Percentiles rank a stretch among this genome's conserved stretches.
Conservation (phyloP, 35 echinoderm and acorn worm species). For the Chiridota heheva region DNA sequence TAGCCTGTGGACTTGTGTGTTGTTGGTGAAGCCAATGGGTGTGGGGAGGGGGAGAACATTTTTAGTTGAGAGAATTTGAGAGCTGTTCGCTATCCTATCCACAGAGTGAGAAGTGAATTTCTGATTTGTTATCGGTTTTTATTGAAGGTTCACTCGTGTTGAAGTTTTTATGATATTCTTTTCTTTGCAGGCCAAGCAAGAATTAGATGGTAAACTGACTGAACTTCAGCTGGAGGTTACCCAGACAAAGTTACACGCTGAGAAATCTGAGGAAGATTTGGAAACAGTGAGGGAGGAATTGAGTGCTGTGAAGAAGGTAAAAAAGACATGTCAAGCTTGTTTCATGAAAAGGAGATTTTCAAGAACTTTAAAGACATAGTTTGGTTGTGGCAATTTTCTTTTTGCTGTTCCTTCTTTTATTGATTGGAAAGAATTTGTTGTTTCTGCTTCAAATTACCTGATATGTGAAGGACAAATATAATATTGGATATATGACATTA, state of each 20-base stretch:
- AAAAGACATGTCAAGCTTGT: background rate
- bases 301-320: constrained; percentile 90
- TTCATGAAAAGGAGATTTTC: background rate
- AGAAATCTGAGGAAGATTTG: constrained; percentile 75
- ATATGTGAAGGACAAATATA: no score
- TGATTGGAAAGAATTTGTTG: background rate
- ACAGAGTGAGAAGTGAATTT: background rate
- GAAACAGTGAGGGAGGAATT: constrained; percentile 88
- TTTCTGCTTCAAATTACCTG: background rate
- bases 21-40: background rate
- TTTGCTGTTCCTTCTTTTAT: background rate
- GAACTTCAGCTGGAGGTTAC: constrained; percentile 67
- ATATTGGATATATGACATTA: no score
- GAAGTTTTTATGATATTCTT: no score
- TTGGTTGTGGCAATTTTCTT: background rate
- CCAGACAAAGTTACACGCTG: constrained; percentile 62
- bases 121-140: no score
- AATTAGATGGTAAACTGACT: constrained; percentile 61
- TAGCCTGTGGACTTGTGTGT: background rate
- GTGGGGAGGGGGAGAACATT: background rate
- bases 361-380: background rate
- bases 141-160: no score
- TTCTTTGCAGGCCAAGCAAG: constrained; percentile 68
- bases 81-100: background rate
- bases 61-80: background rate